Evolutionary conservation across 2,113 vertebrate species (phyloP), one percentile per base, ranked within the genome.

Genomic region (Apodemus speciosus): DNA sequence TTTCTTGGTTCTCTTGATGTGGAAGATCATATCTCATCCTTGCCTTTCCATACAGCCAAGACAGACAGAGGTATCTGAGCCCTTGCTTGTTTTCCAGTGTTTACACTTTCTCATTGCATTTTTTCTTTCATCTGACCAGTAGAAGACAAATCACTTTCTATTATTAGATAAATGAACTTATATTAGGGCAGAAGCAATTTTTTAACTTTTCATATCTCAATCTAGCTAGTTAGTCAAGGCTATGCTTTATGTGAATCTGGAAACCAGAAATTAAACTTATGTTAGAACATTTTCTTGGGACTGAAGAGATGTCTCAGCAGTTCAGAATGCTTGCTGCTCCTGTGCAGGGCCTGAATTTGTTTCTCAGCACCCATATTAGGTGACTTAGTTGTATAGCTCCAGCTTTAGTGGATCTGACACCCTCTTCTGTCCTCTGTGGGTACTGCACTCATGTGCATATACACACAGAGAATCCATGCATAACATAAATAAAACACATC

Each of bases 171-270:
- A 38, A 72, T 62, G 32, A 85, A 20, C 21, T 3, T 89, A 1
- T 66, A 58, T 32, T 6, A 32, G 56, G n/a, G 21, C 43, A 72
- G 53, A 23, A 88, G 2, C 2, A 14, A 9, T 75, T 23, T 83
- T 69, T 75, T 51, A 15, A 79, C 23, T 15, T n/a, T 89, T 80
- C n/a, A 35, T 95, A 38, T 68, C 21, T 72, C 88, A 72, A 88
- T n/a, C 14, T 94, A 58, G 21, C 5, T 73, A 43, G 56, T 79
- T 87, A 46, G 56, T 56, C 18, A 92, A 62, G 27, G 30, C n/a
- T 62, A 0, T 80, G 4, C 75, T 91, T 96, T 89, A 66, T 53
- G 20, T 88, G 58, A 56, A 92, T 64, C n/a, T n/a, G 9, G 92
- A 85, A 21, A 43, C 62, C 79, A 18, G 85, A 35, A 62, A 53